Evolutionary conservation across 1,140 invertebrate species (phyloP).

Genomic region (Drosophila chauvacae): DNA sequence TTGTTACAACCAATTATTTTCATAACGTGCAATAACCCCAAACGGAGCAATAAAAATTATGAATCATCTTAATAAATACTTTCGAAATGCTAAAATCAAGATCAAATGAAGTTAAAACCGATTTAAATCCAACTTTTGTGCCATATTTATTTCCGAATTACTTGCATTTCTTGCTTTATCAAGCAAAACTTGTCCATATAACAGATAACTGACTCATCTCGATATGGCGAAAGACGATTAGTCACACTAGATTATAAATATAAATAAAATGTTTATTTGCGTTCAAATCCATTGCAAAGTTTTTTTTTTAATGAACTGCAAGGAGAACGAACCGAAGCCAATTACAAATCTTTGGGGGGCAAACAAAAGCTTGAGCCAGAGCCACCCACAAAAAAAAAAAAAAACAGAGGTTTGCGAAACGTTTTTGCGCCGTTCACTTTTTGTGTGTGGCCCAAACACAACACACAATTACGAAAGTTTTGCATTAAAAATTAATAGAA

Average conservation of each 20-base stretch:
- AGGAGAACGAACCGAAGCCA: conserved; percentile 46
- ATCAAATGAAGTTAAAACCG: not conserved
- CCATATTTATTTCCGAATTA: conserved; percentile 1
- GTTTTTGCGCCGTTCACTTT: conserved; percentile 66
- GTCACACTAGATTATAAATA: conserved; percentile 23
- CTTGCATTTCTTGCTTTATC: conserved; percentile 1
- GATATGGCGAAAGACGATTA: conserved; percentile 1
- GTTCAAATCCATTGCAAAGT: conserved; percentile 7
- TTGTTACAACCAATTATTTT: not conserved
- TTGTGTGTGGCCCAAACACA: conserved; percentile 24
- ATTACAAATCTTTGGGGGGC: conserved; percentile 25
- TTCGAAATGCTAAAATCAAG: not conserved
- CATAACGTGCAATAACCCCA: not conserved
- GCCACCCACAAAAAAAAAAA: conserved; percentile 39
- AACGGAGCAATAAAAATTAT: not conserved
- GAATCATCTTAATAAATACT: not conserved
- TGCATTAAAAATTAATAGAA: conserved; percentile 68
- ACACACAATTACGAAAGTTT: conserved; percentile 75
- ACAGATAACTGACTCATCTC: conserved; percentile 29
- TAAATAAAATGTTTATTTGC: conserved; percentile 11
- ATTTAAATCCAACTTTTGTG: not conserved
- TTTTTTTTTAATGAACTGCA: conserved; percentile 14
- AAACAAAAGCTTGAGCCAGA: conserved; percentile 32
- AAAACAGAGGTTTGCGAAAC: conserved; percentile 51
- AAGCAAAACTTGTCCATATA: not conserved